These are phyloP conservation scores for Camponotus vicinus DNA, from an alignment of 1,140 invertebrate genomes.

Conservation along the genomic window DNA sequence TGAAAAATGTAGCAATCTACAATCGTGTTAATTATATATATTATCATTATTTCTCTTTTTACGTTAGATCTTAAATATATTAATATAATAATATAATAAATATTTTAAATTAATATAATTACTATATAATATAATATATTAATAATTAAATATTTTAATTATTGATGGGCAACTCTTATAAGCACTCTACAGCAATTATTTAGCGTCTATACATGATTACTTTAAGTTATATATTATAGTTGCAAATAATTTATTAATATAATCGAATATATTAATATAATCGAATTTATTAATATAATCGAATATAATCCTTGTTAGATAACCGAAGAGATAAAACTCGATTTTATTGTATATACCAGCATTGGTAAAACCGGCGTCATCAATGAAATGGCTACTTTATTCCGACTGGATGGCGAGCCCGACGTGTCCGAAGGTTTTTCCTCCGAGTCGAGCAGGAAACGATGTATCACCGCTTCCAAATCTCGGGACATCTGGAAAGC, in stretches of 20 bases:
- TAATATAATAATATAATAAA: too few relatives aligned
- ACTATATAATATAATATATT: too few relatives aligned
- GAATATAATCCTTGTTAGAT: background rate
- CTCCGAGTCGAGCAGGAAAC: slow-evolving; percentile 82
- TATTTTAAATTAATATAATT: too few relatives aligned
- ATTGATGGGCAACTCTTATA: too few relatives aligned
- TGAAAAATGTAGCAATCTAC: background rate
- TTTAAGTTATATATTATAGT: background rate
- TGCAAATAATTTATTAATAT: background rate
- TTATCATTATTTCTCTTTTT: too few relatives aligned
- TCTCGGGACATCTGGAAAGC: slow-evolving; percentile 95
- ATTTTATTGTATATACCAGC: slow-evolving; percentile 87
- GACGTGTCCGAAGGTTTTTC: slow-evolving; percentile 69
- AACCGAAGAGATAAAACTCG: background rate
- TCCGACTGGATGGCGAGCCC: slow-evolving; percentile 62
- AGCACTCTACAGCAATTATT: background rate
- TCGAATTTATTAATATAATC: background rate
- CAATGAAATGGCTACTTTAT: slow-evolving; percentile 87
- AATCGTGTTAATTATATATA: too few relatives aligned
- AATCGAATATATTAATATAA: background rate
- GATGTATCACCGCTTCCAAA: slow-evolving; percentile 90
- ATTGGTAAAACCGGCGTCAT: slow-evolving; percentile 97
- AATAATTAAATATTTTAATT: too few relatives aligned
- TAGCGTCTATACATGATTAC: background rate
- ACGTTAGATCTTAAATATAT: too few relatives aligned